Base-by-base conservation (phyloP, 2,797 vertebrate species). In the Lophotriccus pileatus region DNA sequence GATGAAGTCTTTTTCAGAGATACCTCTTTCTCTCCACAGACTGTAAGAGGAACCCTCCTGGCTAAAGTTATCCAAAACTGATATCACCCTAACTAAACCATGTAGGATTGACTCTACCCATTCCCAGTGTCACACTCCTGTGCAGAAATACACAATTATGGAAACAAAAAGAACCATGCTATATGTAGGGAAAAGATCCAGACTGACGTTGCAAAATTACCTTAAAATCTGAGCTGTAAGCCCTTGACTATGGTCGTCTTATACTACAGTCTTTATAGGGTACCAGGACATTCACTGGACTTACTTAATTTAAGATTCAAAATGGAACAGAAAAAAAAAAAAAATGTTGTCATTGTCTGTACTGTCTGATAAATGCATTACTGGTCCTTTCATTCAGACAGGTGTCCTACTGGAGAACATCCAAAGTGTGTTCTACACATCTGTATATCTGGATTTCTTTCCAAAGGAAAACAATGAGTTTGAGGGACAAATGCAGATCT, bases 31-130 rank as follows among this genome's bases (percentile, higher is more conserved):
- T 84, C 28, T 80, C 12, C 19, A 50, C 13, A 75, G 46, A 53
- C 60, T 49, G 14, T 17, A 69, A 74, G 2, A 74, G 12, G 12
- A 88, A 77, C 14, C 1, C 28, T 68, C 8, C 46, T 36, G 14
- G 28, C n/a, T 52, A 58, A 78, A 91, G 64, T 30, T n/a, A 72
- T 19, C 4, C 63, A 39, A 58, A 76, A 77, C 12, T 20, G 25
- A 2, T 32, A 84, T 46, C 5, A 53, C 5, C 10, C 13, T 56
- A 10, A 82, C 23, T 22, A 64, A 82, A 50, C 4, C 24, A 44
- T 0, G 0, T 3, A 52, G 22, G 28, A 82, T 4, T 74, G 14
- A 36, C 4, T 59, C 24, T 47, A 10, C 12, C 9, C 2, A 28
- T n/a, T 62, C 36, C 72, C 14, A 53, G 9, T 39, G 10, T 36